A percentile compares a stretch with the other conserved stretches of the same genome.
These are phyloP conservation scores for Thymallus thymallus DNA, from an alignment of 2,113 vertebrate species.

Conservation along the genomic window DNA sequence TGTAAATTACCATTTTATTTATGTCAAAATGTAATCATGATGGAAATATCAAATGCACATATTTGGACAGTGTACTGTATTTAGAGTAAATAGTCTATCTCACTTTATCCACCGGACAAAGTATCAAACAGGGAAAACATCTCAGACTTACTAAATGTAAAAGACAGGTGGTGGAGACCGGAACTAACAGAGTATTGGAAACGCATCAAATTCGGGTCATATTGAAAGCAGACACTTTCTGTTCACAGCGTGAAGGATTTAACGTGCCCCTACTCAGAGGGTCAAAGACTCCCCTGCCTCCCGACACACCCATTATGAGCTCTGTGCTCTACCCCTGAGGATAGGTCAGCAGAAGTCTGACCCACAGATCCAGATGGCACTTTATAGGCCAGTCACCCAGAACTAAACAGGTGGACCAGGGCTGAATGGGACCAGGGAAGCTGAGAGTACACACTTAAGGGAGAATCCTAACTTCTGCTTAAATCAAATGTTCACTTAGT, in stretches of 20 bases:
- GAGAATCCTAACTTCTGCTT: no score
- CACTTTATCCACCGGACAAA: neutral
- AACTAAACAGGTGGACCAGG: slow-evolving; percentile 21
- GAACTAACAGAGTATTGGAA: slow-evolving; percentile 21
- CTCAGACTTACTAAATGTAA: slow-evolving; percentile 5
- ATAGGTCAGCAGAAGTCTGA: slow-evolving; percentile 25
- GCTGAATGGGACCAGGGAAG: slow-evolving; percentile 2
- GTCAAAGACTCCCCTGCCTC: slow-evolving; percentile 38
- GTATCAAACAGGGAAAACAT: neutral
- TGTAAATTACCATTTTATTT: no score
- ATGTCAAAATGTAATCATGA: no score
- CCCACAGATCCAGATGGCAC: slow-evolving; percentile 10
- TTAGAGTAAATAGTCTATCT: no score
- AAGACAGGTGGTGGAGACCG: slow-evolving; percentile 15
- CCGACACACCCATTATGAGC: slow-evolving; percentile 45
- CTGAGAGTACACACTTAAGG: slow-evolving; percentile 15
- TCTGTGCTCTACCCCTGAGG: slow-evolving; percentile 29
- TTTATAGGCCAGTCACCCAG: neutral
- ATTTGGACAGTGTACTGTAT: no score
- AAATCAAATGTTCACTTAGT: no score
- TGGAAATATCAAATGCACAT: no score
- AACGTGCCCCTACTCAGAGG: slow-evolving; percentile 25
- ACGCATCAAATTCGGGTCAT: slow-evolving; percentile 6
- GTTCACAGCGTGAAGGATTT: slow-evolving; percentile 25
- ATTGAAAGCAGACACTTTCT: slow-evolving; percentile 24